phyloP scores from a whole-genome alignment of 2,113 vertebrate species.

The Saguinus midas region DNA sequence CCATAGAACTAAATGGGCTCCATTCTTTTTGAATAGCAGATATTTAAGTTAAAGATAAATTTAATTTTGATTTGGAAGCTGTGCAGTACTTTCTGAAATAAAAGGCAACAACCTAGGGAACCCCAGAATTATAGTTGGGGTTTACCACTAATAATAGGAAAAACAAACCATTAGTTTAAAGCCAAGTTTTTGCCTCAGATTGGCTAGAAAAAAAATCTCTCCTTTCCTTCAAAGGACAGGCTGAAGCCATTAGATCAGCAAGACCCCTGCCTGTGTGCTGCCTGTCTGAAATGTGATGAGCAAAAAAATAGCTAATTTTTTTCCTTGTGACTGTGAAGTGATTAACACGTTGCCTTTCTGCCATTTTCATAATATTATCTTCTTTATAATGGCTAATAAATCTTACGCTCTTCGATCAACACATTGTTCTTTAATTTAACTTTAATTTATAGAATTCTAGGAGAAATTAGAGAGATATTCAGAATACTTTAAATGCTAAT shows the following conservation, averaged over 20 bases:
- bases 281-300: slow-evolving; percentile 39
- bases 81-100: not conserved
- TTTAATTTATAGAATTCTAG: not conserved
- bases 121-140: not conserved
- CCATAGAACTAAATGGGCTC: not conserved
- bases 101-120: not conserved
- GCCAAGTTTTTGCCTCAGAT: not conserved
- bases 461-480: not conserved
- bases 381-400: not conserved
- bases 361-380: slow-evolving; percentile 12
- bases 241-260: slow-evolving; percentile 25
- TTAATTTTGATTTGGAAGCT: not conserved
- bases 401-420: not conserved
- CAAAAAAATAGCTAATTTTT: not conserved
- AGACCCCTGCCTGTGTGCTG: slow-evolving; percentile 22
- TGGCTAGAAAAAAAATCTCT: not conserved
- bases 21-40: not conserved
- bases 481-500: not conserved
- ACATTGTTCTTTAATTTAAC: not conserved
- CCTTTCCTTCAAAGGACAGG: slow-evolving; percentile 29
- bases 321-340: not conserved
- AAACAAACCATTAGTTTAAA: not conserved
- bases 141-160: not conserved
- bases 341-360: slow-evolving; percentile 35
- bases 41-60: not conserved